Evolutionary conservation across 2,113 vertebrate genomes (phyloP).

Genomic region (Tricholaema leucomelas): DNA sequence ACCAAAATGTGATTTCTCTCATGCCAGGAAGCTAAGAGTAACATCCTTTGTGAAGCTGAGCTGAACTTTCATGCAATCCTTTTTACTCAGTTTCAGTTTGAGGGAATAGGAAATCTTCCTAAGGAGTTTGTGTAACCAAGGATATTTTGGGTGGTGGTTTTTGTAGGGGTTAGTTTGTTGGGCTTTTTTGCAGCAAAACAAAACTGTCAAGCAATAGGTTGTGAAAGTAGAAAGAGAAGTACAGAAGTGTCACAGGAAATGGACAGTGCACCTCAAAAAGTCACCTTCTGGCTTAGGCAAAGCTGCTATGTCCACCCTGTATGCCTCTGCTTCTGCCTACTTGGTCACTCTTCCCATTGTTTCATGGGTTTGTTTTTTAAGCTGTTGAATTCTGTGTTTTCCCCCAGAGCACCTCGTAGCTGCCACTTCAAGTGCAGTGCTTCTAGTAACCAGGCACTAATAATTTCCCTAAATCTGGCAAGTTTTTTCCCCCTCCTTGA

Average conservation of each 20-base stretch:
- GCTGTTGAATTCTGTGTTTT: background rate
- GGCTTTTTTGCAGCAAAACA: background rate
- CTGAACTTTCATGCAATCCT: background rate
- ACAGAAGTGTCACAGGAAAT: background rate
- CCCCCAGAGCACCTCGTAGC: slow-evolving; percentile 6
- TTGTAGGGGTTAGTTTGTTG: no score
- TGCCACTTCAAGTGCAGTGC: slow-evolving; percentile 48
- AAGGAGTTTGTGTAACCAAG: background rate
- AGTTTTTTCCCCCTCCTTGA: slow-evolving; percentile 42
- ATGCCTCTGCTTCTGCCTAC: background rate
- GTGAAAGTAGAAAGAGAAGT: background rate
- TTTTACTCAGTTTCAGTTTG: background rate
- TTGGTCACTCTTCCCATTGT: background rate
- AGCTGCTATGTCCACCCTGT: background rate
- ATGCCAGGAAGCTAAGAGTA: background rate
- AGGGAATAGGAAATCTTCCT: background rate
- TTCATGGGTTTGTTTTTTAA: background rate
- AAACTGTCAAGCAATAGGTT: background rate
- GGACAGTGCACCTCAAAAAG: background rate
- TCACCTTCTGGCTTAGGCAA: background rate
- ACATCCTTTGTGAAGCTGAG: background rate
- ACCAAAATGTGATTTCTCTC: background rate
- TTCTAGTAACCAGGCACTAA: slow-evolving; percentile 67
- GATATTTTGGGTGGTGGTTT: no score
- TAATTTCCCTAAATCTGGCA: slow-evolving; percentile 63